Evolutionary conservation across 2,113 vertebrate genomes (phyloP).

Genomic region (Rallus limicola): DNA sequence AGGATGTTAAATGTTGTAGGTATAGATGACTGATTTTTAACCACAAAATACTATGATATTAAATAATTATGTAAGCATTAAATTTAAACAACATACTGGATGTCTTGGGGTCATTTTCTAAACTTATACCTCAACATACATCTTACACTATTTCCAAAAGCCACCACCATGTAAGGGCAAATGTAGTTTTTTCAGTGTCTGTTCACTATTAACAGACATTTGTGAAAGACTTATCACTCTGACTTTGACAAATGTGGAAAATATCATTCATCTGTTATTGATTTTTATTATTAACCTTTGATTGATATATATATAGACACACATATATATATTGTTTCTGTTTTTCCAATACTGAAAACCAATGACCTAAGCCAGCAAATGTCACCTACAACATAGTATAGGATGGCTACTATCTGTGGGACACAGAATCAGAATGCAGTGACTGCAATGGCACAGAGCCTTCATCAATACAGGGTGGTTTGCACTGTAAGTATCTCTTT

Average conservation of each 20-base stretch:
- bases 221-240: neutral
- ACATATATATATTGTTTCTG: neutral
- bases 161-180: neutral
- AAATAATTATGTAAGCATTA: neutral
- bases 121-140: neutral
- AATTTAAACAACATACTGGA: neutral
- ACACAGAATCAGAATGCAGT: neutral
- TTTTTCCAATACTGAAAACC: neutral
- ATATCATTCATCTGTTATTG: neutral
- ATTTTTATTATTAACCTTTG: neutral
- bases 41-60: neutral
- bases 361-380: neutral
- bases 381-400: neutral
- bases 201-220: neutral
- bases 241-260: neutral
- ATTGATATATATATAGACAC: neutral
- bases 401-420: neutral
- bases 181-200: neutral
- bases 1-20: neutral
- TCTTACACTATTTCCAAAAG: neutral
- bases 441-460: neutral
- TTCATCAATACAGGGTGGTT: neutral
- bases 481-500: neutral
- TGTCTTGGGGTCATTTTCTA: neutral
- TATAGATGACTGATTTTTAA: neutral